Evolutionary conservation across 2,113 vertebrate genomes (phyloP), one percentile per base, ranked within the genome.

Genomic region (Raphicerus campestris): DNA sequence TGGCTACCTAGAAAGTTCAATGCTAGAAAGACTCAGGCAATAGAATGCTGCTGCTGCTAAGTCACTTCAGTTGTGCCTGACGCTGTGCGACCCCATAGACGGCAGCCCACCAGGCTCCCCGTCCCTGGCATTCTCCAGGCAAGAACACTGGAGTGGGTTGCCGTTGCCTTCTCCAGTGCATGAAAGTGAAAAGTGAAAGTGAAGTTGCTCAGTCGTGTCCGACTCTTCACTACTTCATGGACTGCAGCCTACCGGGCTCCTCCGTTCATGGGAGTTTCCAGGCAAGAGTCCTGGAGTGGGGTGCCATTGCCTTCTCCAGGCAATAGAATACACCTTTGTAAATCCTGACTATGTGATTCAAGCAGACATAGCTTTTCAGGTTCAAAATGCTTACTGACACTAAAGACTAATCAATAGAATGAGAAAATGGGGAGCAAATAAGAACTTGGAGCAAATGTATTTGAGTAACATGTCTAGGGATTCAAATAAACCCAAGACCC

Each of bases 301-400:
- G 56, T 58, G 56, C 56, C 10, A 58, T 26, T 58, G 56, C 56
- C 56, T 58, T 58, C 22, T 26, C 56, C 58, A 89, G 73, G 60
- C 28, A 83, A 2, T 89, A 70, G 56, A 80, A 84, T 78, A 96
- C 90, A 73, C 10, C 22, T 63, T 75, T 61, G 85, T 3, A 87
- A 93, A 91, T 39, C 45, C 35, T 17, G 26, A 85, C 10, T 10
- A 3, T 78, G 24, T 94, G 32, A 93, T 56, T 87, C 51, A 93
- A 94, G 66, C 47, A 87, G 35, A 92, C 94, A 42, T 70, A 87
- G 47, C 26, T 60, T 94, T 87, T 61, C 80, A 58, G 39, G 60
- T 26, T 63, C 45, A 83, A 6, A 22, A 60, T 95, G 66, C 28
- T 73, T 28, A 22, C 26, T 66, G 80, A 87, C 53, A 83, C n/a